Base-by-base conservation (phyloP, 1,140 invertebrate genomes). In the Drosophila seguyi region DNA sequence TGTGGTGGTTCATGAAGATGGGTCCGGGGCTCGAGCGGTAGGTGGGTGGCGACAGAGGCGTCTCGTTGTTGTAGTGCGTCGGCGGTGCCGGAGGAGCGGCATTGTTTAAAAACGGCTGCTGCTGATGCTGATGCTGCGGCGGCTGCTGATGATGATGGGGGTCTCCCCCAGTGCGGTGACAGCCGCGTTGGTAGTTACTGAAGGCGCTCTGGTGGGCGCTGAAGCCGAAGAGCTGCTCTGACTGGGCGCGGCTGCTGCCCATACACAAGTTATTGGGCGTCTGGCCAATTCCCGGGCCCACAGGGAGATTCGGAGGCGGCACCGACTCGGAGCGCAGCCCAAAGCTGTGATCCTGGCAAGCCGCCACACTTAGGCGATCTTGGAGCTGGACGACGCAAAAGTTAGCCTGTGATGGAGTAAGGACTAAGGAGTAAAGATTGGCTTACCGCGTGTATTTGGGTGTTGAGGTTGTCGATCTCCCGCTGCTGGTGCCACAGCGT, bases 401-500 rank as follows among this genome's bases (percentile, higher is more conserved):
- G 6, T 25, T 8, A 22, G 47, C 16, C 5, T 7, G 8, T 34
- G 7, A 14, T 31, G 48, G 27, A 18, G 6, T 13, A 6, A 22
- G 16, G 0, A 10, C 10, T 6, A 6, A 14, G 11, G 1, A 18
- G 8, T 6, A 39, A 1, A 7, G 6, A 27, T 14, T 27, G 4
- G 42, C 76, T 75, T 69, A 92, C 91, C 65, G 83, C 53, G 53
- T 92, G 80, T 36, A 92, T 60, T 20, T 91, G 91, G 50, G 58
- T 86, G 55, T 92, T 92, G 7, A 93, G 77, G 55, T 61, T 80
- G 52, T 94, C 93, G 31, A 95, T 93, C 90, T 95, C 95, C 3
- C 94, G 87, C 75, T 95, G 95, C 56, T 95, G 95, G 50, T 94
- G 85, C 94, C 94, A 95, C 27, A 95, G 80, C 6, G 95, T 88